Conservation (phyloP, 2,888 invertebrate genomes). For the Phyto melanocephala region DNA sequence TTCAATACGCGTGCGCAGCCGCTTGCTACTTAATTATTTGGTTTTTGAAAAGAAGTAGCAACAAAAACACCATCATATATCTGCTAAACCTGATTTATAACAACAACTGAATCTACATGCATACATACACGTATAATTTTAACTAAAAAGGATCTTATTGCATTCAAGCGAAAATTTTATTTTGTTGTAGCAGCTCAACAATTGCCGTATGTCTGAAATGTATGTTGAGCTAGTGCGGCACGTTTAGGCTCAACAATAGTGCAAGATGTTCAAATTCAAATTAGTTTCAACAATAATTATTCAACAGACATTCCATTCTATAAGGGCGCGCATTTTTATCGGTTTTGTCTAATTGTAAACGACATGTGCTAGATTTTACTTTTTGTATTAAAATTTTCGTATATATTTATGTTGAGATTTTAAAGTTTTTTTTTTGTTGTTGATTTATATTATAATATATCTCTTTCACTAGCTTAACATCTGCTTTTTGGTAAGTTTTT, state of each 20-base stretch:
- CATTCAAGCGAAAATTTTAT: conserved; percentile 53
- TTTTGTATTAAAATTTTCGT: not conserved
- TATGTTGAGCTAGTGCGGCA: conserved; percentile 32
- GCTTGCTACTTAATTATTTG: conserved; percentile 26
- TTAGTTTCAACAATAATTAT: conserved; percentile 56
- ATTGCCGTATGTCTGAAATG: not conserved
- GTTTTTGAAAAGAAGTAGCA: not conserved
- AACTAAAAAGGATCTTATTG: conserved; percentile 45
- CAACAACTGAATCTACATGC: conserved; percentile 39
- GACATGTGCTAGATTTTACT: conserved; percentile 55
- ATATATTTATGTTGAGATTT: conserved; percentile 41
- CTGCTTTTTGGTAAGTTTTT: conserved; percentile 19
- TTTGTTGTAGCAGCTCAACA: conserved; percentile 40
- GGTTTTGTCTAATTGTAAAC: conserved; percentile 30
- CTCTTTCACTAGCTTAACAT: too few species aligned
- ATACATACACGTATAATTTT: conserved; percentile 12
- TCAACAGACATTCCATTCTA: conserved; percentile 44
- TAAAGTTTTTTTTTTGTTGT: conserved; percentile 1
- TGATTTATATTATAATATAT: not conserved
- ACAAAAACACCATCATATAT: conserved; percentile 22
- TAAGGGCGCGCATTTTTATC: conserved; percentile 35
- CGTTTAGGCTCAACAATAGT: conserved; percentile 44
- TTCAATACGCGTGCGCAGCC: conserved; percentile 58
- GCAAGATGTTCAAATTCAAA: conserved; percentile 61
- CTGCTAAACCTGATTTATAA: conserved; percentile 54